These are phyloP conservation scores for Notothenia rossii DNA, from an alignment of 2,113 vertebrate species.

Conservation along the genomic window DNA sequence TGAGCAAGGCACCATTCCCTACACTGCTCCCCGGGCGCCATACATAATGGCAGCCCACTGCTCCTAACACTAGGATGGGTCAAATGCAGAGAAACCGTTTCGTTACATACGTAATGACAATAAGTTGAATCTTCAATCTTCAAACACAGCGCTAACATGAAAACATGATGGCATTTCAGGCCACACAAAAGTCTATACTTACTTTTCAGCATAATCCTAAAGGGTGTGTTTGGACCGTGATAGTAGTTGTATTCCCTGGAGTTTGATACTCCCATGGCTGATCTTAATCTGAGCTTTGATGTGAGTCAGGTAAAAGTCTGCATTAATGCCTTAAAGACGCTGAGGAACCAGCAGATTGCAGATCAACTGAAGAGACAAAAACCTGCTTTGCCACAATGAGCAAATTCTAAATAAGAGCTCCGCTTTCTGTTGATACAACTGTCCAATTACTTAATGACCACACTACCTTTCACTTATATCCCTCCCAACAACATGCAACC, in stretches of 20 bases:
- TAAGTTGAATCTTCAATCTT: no score
- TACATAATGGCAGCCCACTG: no score
- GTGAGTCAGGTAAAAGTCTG: slow-evolving; percentile 34
- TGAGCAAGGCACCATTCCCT: no score
- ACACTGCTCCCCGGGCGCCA: no score
- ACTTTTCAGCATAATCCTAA: slow-evolving; percentile 78
- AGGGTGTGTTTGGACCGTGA: slow-evolving; percentile 63
- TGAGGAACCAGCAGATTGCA: neutral
- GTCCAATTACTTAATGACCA: slow-evolving; percentile 37
- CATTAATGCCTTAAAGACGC: slow-evolving; percentile 16
- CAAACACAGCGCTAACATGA: neutral
- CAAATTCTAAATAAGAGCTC: slow-evolving; percentile 8
- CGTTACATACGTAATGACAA: no score
- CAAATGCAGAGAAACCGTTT: no score
- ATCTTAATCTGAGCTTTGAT: slow-evolving; percentile 22
- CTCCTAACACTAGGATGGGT: no score
- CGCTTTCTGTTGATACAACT: slow-evolving; percentile 22
- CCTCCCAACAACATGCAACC: slow-evolving; percentile 22
- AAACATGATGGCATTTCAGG: neutral
- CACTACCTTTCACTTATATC: slow-evolving; percentile 22
- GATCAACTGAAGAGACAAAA: neutral
- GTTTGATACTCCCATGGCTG: slow-evolving; percentile 83
- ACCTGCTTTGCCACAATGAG: slow-evolving; percentile 10
- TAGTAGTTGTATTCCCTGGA: slow-evolving; percentile 80
- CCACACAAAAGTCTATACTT: slow-evolving; percentile 60